phyloP scores from a whole-genome alignment of 2,888 invertebrate genomes.

The Hemicrepidius hirtus region DNA sequence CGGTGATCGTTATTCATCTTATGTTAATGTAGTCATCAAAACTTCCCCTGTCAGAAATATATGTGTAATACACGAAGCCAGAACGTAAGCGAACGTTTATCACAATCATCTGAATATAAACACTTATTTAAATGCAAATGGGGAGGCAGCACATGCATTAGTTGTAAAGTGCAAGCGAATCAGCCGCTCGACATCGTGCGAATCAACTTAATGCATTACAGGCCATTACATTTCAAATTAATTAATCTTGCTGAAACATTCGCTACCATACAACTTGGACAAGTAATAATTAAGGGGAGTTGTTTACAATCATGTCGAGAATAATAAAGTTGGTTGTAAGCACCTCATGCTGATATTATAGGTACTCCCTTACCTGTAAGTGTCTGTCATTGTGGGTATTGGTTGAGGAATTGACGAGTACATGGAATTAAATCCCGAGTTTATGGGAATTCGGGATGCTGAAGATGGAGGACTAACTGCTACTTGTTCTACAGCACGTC shows the following conservation, averaged over 20 bases:
- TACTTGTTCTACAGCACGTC: conserved; percentile 79
- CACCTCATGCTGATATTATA: neutral
- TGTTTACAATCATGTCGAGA: conserved; percentile 36
- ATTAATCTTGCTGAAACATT: conserved; percentile 69
- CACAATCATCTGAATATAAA: conserved; percentile 55
- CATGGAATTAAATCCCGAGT: conserved; percentile 95
- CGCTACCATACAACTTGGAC: conserved; percentile 47
- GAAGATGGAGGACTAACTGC: conserved; percentile 76
- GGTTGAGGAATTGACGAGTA: conserved; percentile 96
- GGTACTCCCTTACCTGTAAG: conserved; percentile 84
- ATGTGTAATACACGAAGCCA: conserved; percentile 34
- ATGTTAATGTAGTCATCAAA: conserved; percentile 37
- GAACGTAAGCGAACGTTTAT: conserved; percentile 44
- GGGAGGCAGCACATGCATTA: conserved; percentile 58
- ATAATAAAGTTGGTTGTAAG: conserved; percentile 24
- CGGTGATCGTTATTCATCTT: conserved; percentile 10
- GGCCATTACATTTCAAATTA: conserved; percentile 75
- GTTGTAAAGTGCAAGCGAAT: conserved; percentile 60
- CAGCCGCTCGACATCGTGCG: conserved; percentile 58
- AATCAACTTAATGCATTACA: conserved; percentile 64
- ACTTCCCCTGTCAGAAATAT: conserved; percentile 37
- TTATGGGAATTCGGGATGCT: conserved; percentile 81
- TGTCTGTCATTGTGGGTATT: conserved; percentile 93
- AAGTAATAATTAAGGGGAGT: conserved; percentile 47
- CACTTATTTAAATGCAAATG: conserved; percentile 61